Evolutionary conservation across 53 echinoderm and acorn worm species (phyloP), one percentile per base, ranked within the genome.

Genomic region (Zoroaster sp.): DNA sequence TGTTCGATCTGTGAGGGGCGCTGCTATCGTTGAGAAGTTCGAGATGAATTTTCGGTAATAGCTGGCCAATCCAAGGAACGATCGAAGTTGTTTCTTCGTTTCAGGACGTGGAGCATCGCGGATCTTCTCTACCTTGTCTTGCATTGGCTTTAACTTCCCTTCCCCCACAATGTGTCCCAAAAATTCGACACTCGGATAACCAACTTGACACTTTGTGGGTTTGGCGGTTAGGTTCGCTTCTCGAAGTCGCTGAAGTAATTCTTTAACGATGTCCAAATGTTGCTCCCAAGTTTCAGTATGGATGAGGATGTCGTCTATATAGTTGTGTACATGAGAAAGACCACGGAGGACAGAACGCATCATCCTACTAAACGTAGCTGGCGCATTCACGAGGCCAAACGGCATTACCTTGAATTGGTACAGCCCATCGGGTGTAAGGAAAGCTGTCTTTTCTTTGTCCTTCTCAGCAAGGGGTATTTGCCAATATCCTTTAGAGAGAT

Each of bases 1-100:
- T 20, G 92, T 94, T 45, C 73, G 31, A 82, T 94, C 92, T 31
- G 92, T 94, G 8, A 94, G 79, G 4, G 94, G 94, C 5, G 89
- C 86, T 49, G 94, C 80, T 18, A 94, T 90, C 3, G 86, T 51
- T 31, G 92, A 78, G 33, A 85, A 94, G 34, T 78, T 49, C 9
- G 91, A 69, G 6, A 94, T 92, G 46, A 89, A 94, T 39, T 73
- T 78, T 5, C 90, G 65, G 51, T 93, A 91, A 65, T 88, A 93
- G 41, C 80, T 83, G 0, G 83, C 69, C n/a, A 91, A 33, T n/a
- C 94, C 92, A 5, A 94, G 66, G 66, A 89, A 94, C 3, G 94
- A 89, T 9, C 92, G 46, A 30, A 94, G 42, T 71, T 94, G 92
- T 41, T 86, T 79, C 83, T 94, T 94, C 1, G 92, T 94, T 59